A percentile compares a stretch with the other conserved stretches of the same genome.
Evolutionary conservation across 1,140 invertebrate genomes (phyloP).

Genomic region (Colletes latitarsis): DNA sequence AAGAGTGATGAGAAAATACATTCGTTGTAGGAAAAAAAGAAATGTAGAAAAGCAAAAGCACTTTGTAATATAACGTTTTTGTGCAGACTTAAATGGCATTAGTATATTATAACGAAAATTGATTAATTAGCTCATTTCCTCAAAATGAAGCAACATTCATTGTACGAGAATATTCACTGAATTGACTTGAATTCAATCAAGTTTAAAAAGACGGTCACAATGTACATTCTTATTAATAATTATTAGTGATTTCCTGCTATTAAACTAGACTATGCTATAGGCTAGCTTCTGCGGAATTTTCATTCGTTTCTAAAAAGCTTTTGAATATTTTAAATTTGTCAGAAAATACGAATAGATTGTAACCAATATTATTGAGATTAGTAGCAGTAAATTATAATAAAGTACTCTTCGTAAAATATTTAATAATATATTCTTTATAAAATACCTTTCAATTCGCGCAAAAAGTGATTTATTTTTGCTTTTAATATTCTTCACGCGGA

Average conservation of each 20-base stretch:
- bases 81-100: background rate
- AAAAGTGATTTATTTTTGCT: slow-evolving; percentile 27
- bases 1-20: background rate
- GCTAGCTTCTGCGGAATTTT: background rate
- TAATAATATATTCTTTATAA: slow-evolving; percentile 11
- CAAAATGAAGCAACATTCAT: slow-evolving; percentile 5
- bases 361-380: slow-evolving; percentile 18
- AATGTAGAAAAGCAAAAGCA: background rate
- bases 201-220: slow-evolving; percentile 11
- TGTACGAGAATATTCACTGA: background rate
- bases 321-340: background rate
- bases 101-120: background rate
- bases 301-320: background rate
- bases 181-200: slow-evolving; percentile 22
- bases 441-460: slow-evolving; percentile 32
- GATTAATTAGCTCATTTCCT: slow-evolving; percentile 1
- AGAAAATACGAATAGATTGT: background rate
- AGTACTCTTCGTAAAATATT: background rate
- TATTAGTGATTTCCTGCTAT: slow-evolving; percentile 66
- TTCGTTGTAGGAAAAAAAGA: background rate
- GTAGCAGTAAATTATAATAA: slow-evolving; percentile 8
- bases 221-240: slow-evolving; percentile 54
- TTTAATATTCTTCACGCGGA: slow-evolving; percentile 1
- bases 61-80: background rate
- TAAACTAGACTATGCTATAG: slow-evolving; percentile 19